These are phyloP conservation scores for Gastracanthus pulcherrimus DNA, from an alignment of 2,888 invertebrate genomes.

Conservation along the genomic window DNA sequence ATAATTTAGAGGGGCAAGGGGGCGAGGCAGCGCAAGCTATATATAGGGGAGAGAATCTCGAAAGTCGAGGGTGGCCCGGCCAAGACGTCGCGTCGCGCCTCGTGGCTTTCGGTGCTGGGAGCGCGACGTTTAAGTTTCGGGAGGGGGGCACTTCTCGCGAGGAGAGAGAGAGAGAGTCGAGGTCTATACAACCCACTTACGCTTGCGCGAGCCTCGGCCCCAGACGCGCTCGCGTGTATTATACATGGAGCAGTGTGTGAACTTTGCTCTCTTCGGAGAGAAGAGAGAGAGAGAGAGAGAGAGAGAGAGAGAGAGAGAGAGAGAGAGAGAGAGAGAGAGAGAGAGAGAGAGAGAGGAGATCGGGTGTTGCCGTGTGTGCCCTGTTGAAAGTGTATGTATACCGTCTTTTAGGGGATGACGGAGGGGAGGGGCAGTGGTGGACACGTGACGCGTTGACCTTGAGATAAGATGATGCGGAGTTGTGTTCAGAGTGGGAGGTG, in stretches of 20 bases:
- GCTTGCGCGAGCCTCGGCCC: background rate
- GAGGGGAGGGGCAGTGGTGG: too few relatives aligned
- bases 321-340: too few relatives aligned
- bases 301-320: too few relatives aligned
- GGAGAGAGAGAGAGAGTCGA: too few relatives aligned
- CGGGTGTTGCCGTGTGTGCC: too few relatives aligned
- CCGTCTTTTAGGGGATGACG: too few relatives aligned
- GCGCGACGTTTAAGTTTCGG: slow-evolving; percentile 1
- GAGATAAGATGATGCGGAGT: too few relatives aligned
- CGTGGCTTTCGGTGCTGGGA: background rate
- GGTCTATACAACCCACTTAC: slow-evolving; percentile 25
- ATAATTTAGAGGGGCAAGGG: slow-evolving; percentile 71
- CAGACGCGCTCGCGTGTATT: background rate
- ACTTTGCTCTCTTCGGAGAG: slow-evolving; percentile 3
- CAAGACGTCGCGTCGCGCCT: slow-evolving; percentile 36
- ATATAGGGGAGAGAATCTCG: background rate
- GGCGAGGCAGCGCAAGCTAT: slow-evolving; percentile 34
- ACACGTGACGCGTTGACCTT: too few relatives aligned
- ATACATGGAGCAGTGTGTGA: background rate
- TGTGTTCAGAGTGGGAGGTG: too few relatives aligned
- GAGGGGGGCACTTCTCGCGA: background rate
- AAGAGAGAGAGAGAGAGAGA: too few relatives aligned
- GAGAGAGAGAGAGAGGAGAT: too few relatives aligned
- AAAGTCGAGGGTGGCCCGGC: slow-evolving; percentile 48
- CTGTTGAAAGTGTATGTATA: too few relatives aligned